Conservation (phyloP, 1,140 invertebrate species). For the Micrasema longulum region DNA sequence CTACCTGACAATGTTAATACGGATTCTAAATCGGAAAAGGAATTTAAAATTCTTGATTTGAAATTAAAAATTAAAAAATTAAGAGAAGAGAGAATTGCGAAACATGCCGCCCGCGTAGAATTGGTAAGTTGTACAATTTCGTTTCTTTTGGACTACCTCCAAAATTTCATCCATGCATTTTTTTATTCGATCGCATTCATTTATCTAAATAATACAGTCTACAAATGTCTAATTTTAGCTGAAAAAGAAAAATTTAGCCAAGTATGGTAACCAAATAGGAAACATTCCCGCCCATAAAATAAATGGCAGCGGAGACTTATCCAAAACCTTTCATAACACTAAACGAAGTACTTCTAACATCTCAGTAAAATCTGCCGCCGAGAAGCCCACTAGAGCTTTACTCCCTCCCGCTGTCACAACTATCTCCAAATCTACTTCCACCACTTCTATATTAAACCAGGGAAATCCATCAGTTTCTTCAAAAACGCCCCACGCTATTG, state of each 20-base stretch:
- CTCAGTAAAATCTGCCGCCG: neutral
- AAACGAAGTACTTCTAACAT: conserved; percentile 10
- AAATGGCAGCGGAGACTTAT: conserved; percentile 11
- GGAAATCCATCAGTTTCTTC: neutral
- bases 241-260: conserved; percentile 34
- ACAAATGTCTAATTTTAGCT: conserved; percentile 10
- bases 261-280: conserved; percentile 5
- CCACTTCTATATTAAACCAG: conserved; percentile 1
- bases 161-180: too few species aligned
- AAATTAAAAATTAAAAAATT: conserved; percentile 32
- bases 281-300: neutral
- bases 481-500: neutral
- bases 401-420: too few species aligned
- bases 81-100: conserved; percentile 39
- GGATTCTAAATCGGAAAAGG: too few species aligned
- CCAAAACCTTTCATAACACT: conserved; percentile 1
- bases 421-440: conserved; percentile 6
- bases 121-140: conserved; percentile 23
- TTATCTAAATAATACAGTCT: neutral
- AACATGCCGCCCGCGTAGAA: conserved; percentile 32
- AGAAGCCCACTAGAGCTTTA: too few species aligned
- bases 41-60: conserved; percentile 30
- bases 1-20: neutral
- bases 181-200: too few species aligned
- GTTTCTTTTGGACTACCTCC: too few species aligned